These are phyloP conservation scores for Tachyglossus aculeatus DNA, from an alignment of 2,797 vertebrate genomes.

Conservation along the genomic window DNA sequence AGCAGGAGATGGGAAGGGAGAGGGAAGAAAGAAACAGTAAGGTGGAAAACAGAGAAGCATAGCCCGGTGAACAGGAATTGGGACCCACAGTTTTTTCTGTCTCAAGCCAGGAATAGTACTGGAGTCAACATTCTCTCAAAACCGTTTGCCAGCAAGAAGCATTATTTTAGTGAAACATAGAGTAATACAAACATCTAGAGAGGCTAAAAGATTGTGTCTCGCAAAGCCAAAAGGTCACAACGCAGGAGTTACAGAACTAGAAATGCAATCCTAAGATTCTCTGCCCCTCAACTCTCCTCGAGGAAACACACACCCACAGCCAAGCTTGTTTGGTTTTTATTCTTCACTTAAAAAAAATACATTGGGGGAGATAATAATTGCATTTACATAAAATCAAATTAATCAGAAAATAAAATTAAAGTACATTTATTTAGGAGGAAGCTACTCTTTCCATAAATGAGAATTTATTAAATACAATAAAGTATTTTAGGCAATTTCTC, in stretches of 20 bases:
- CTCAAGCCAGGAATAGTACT: too few relatives aligned
- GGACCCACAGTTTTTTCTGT: too few relatives aligned
- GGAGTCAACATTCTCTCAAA: constrained; percentile 31
- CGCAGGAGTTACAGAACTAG: neutral
- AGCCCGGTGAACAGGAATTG: too few relatives aligned
- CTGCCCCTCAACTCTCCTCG: constrained; percentile 10
- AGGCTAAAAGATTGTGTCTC: constrained; percentile 25
- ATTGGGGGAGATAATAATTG: constrained; percentile 26
- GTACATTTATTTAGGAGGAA: constrained; percentile 62
- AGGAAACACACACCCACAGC: constrained; percentile 3
- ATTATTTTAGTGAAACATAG: constrained; percentile 8
- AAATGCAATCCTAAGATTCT: neutral
- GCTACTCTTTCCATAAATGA: constrained; percentile 57
- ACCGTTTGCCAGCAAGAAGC: constrained; percentile 16
- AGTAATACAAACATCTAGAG: too few relatives aligned
- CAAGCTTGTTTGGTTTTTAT: constrained; percentile 16
- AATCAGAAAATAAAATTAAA: constrained; percentile 69
- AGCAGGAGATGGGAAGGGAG: too few relatives aligned
- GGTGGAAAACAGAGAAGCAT: too few relatives aligned
- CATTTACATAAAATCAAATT: constrained; percentile 52
- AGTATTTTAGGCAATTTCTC: constrained; percentile 61
- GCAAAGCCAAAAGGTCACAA: constrained; percentile 25
- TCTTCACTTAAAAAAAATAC: constrained; percentile 36
- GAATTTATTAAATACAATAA: constrained; percentile 68
- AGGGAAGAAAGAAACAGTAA: too few relatives aligned